These are phyloP conservation scores for Acestrorhynchus altus DNA, from an alignment of 2,797 vertebrate genomes.

Conservation along the genomic window DNA sequence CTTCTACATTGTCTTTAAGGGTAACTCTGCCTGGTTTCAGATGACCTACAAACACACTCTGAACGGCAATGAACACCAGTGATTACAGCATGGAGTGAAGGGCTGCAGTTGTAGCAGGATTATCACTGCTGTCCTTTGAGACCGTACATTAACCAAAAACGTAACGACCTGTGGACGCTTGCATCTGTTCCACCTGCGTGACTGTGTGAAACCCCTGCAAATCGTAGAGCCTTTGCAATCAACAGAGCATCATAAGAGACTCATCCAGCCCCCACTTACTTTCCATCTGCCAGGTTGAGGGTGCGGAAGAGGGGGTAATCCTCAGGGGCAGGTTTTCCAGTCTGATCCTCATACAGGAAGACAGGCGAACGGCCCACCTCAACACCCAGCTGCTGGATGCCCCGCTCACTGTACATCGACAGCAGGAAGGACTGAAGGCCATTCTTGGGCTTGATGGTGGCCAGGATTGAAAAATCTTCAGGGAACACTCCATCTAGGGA, in stretches of 20 bases:
- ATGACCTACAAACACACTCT: too few relatives aligned
- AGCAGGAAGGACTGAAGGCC: conserved; percentile 94
- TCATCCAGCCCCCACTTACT: conserved; percentile 79
- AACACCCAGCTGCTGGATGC: conserved; percentile 93
- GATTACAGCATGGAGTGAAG: too few relatives aligned
- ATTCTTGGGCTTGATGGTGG: conserved; percentile 91
- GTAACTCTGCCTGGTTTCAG: too few relatives aligned
- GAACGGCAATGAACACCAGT: too few relatives aligned
- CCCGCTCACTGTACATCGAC: conserved; percentile 91
- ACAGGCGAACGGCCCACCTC: conserved; percentile 95
- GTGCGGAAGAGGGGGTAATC: conserved; percentile 92
- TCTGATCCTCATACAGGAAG: conserved; percentile 95
- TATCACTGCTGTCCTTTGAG: too few relatives aligned
- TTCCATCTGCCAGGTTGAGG: conserved; percentile 93
- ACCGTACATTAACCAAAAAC: too few relatives aligned
- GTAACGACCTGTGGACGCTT: too few relatives aligned
- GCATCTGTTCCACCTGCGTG: too few relatives aligned
- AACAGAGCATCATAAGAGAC: not conserved
- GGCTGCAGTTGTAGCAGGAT: too few relatives aligned
- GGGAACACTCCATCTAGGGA: conserved; percentile 87
- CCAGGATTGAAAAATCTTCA: conserved; percentile 96
- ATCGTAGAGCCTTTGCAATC: not conserved
- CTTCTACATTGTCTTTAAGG: not conserved
- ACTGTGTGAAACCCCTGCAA: too few relatives aligned
- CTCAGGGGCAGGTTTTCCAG: conserved; percentile 90